A percentile compares a stretch with the other conserved stretches of the same genome.
phyloP scores from a whole-genome alignment of 2,113 vertebrate species.

The Apaloderma vittatum region DNA sequence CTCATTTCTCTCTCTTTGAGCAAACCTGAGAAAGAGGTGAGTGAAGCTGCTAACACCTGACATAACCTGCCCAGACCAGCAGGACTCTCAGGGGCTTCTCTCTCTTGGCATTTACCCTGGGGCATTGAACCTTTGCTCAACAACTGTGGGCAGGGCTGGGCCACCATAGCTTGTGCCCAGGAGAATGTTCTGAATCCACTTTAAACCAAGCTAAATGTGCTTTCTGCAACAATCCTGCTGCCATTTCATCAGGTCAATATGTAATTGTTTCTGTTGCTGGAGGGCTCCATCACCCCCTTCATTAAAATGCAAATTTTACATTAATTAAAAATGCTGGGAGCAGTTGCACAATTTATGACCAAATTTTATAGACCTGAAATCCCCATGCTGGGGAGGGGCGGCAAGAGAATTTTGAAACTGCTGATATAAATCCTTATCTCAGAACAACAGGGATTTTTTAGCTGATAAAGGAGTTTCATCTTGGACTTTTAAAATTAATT shows the following conservation, averaged over 20 bases:
- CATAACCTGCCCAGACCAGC: neutral
- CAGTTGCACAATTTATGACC: slow-evolving; percentile 55
- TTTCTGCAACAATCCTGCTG: neutral
- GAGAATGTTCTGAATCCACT: neutral
- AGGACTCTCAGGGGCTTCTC: neutral
- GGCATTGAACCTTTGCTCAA: neutral
- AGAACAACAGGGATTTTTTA: neutral
- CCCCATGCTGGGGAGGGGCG: neutral
- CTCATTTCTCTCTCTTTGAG: neutral
- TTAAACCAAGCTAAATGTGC: neutral
- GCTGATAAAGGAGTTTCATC: slow-evolving; percentile 15
- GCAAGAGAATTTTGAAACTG: slow-evolving; percentile 18
- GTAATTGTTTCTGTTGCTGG: slow-evolving; percentile 56
- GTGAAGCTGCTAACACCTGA: neutral
- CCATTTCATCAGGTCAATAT: neutral
- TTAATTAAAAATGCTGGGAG: slow-evolving; percentile 64
- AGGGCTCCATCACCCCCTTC: slow-evolving; percentile 29
- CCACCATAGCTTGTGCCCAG: neutral
- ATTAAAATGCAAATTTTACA: slow-evolving; percentile 64
- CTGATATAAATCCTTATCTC: slow-evolving; percentile 61
- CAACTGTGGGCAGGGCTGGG: neutral
- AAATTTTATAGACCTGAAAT: slow-evolving; percentile 19
- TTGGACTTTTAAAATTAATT: slow-evolving; percentile 41
- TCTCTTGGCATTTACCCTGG: neutral
- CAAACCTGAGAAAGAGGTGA: neutral